Evolutionary conservation across 2,113 vertebrate genomes (phyloP), one percentile per base, ranked within the genome.

Genomic region (Suricata suricatta): DNA sequence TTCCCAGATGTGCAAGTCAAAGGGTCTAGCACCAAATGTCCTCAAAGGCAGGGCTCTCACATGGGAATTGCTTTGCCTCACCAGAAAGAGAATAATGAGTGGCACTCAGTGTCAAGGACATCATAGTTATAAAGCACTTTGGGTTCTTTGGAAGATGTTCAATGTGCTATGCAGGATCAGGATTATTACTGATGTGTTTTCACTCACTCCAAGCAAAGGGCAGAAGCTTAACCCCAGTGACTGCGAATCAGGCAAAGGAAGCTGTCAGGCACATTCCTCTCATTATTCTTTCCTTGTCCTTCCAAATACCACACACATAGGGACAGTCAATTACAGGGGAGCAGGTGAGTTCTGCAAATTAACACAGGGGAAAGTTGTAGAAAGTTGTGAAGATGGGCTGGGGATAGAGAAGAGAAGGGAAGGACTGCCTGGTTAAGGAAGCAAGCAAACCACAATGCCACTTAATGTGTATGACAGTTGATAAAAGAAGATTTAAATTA

Each of bases 221-320:
- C 93, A 96, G 92, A 96, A 88, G 71, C 90, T 33, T 35, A 85
- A 81, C 52, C 63, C 47, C 41, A 25, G 77, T 74, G 92, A 64
- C 87, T 77, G 52, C 68, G 90, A 92, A 94, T 93, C 88, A 92
- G 72, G 92, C 96, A 85, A 95, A 96, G 76, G 90, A 92, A 93
- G 88, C 93, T 96, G 96, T 97, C 92, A 57, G 0, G 9, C 74
- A 52, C 97, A 98, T 97, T 98, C 96, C 72, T 95, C 77, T 96
- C 92, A 68, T 92, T 94, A 84, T 86, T 96, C 88, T 96, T 85
- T 80, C 84, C 71, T 60, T 84, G 85, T 60, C 60, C 66, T 88
- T 96, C 84, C n/a, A 77, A 96, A 98, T 98, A 97, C 97, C 97
- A 97, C 97, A 98, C 98, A 98, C 98, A 66, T 63, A 97, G 97